phyloP scores from a whole-genome alignment of 2,113 vertebrate genomes.

The Canis aureus region DNA sequence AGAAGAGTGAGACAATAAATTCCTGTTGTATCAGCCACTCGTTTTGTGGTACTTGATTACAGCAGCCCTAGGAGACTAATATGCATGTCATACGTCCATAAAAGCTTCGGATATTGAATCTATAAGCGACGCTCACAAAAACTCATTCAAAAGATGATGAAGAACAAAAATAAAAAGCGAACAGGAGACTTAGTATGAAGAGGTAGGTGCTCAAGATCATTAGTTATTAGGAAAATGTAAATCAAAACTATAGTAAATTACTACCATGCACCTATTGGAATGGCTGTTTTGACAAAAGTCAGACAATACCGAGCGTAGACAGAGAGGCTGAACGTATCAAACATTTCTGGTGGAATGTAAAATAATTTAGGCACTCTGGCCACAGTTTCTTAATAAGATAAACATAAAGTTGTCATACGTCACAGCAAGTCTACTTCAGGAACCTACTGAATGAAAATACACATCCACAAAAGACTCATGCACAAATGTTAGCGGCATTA shows the following conservation, averaged over 20 bases:
- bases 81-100: background rate
- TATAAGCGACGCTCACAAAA: background rate
- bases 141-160: background rate
- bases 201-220: background rate
- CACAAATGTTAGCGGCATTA: background rate
- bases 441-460: background rate
- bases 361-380: background rate
- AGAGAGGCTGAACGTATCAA: background rate
- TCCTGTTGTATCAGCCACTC: background rate
- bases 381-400: background rate
- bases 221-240: background rate
- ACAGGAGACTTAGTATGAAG: background rate
- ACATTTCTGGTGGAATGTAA: no score
- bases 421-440: background rate
- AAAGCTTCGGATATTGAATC: background rate
- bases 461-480: background rate
- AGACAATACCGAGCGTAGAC: background rate
- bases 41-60: background rate
- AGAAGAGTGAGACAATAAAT: background rate
- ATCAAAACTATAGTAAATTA: background rate
- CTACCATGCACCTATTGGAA: background rate
- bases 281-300: background rate
- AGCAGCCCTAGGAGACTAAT: background rate
- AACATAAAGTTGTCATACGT: background rate
- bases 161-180: background rate